Evolutionary conservation across 1,140 invertebrate species (phyloP).

Genomic region (Teleogryllus occipitalis): DNA sequence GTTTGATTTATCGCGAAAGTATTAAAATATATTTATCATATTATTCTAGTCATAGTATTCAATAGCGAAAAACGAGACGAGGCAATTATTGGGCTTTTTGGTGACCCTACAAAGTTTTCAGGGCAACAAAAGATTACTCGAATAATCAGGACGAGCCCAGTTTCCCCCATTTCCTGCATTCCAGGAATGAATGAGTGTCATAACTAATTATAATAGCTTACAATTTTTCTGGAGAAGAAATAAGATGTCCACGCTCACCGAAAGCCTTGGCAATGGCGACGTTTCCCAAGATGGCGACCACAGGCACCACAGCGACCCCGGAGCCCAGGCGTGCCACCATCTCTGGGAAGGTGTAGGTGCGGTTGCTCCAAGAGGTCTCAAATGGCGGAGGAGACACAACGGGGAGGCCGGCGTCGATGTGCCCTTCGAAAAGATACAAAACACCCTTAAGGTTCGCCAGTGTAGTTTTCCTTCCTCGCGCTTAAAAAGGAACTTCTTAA

Average conservation of each 20-base stretch:
- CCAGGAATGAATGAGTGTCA: background rate
- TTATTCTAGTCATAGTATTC: too few species aligned
- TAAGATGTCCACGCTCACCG: constrained; percentile 16
- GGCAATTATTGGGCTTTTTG: too few species aligned
- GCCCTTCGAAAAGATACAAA: constrained; percentile 14
- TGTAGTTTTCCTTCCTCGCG: too few species aligned
- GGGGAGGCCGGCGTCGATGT: constrained; percentile 29
- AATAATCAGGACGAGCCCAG: too few species aligned
- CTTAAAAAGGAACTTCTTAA: too few species aligned
- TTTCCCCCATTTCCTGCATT: too few species aligned
- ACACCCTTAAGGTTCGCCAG: too few species aligned
- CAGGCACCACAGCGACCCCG: constrained; percentile 39
- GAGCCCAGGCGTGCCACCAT: constrained; percentile 33
- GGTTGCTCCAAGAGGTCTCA: constrained; percentile 15
- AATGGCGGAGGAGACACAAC: constrained; percentile 25
- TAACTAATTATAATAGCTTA: background rate
- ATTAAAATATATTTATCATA: too few species aligned
- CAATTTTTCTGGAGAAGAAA: background rate
- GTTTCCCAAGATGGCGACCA: constrained; percentile 42
- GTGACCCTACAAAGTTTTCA: too few species aligned
- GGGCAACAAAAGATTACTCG: too few species aligned
- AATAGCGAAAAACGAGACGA: too few species aligned
- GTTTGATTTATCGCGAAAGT: too few species aligned
- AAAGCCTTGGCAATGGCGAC: constrained; percentile 46
- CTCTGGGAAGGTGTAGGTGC: constrained; percentile 24